Evolutionary conservation across 2,797 vertebrate genomes (phyloP).

Genomic region (Cuniculus paca): DNA sequence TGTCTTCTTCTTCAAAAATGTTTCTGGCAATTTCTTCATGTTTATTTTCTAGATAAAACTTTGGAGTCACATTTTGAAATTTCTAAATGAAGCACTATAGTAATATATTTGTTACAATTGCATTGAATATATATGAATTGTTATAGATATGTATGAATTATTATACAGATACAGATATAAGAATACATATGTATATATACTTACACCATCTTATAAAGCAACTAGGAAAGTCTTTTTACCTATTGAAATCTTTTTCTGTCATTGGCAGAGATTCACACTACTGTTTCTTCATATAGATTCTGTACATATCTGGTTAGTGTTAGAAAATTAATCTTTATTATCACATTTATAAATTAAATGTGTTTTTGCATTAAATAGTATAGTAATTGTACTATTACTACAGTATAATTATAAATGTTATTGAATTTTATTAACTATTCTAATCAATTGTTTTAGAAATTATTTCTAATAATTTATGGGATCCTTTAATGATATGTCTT

Average conservation of each 20-base stretch:
- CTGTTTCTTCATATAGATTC: not conserved
- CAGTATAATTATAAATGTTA: not conserved
- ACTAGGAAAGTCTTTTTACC: not conserved
- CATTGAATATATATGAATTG: not conserved
- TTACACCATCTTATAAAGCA: not conserved
- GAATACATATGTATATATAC: not conserved
- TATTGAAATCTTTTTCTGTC: not conserved
- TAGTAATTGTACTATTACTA: not conserved
- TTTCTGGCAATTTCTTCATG: not conserved
- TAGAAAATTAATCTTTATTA: constrained; percentile 34
- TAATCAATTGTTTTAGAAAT: constrained; percentile 23
- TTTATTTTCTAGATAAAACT: not conserved
- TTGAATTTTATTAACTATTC: constrained; percentile 46
- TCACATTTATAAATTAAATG: constrained; percentile 41
- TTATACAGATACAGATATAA: not conserved
- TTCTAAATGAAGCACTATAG: not conserved
- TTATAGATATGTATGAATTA: not conserved
- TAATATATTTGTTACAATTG: not conserved
- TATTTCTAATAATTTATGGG: constrained; percentile 37
- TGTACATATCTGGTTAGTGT: constrained; percentile 18
- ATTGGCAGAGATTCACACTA: not conserved
- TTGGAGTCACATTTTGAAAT: not conserved
- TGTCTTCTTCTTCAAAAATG: constrained; percentile 8
- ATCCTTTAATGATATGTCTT: constrained; percentile 13
- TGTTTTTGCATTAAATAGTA: not conserved